Conservation (phyloP, 2,797 vertebrate genomes). For the Crocodylus rhombifer region DNA sequence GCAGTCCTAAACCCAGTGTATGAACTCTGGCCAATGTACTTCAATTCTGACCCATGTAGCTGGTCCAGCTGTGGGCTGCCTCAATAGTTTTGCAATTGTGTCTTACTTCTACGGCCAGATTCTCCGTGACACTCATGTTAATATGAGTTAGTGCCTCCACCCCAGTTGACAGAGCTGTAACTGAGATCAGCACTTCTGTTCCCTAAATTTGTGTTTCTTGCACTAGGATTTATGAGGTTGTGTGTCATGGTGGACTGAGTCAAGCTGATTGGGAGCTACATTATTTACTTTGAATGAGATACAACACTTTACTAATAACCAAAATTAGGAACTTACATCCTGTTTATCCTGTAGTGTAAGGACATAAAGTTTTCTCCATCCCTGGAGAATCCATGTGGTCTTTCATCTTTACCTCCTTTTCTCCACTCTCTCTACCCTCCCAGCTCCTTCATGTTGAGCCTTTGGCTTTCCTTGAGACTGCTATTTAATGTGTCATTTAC, state of each 20-base stretch:
- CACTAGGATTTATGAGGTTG: neutral
- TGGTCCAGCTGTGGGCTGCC: neutral
- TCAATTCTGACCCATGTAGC: neutral
- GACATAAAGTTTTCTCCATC: conserved; percentile 1
- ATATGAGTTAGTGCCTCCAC: neutral
- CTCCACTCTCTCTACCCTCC: neutral
- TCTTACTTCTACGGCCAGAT: neutral
- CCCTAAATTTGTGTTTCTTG: neutral
- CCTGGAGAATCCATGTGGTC: neutral
- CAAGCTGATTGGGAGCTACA: conserved; percentile 18
- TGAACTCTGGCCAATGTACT: neutral
- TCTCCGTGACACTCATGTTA: neutral
- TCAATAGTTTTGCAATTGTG: neutral
- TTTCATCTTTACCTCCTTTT: neutral
- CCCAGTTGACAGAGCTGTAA: neutral
- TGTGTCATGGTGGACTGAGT: neutral
- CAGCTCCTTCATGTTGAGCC: neutral
- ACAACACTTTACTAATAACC: neutral
- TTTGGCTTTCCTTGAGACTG: neutral
- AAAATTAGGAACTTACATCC: conserved; percentile 2
- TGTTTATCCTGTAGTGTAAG: neutral
- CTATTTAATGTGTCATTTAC: neutral
- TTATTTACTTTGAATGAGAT: neutral
- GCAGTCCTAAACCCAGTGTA: neutral
- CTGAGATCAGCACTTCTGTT: neutral